A percentile compares a stretch with the other conserved stretches of the same genome.
Evolutionary conservation across 2,888 invertebrate genomes (phyloP).

Genomic region (Psylliodes chrysocephalus): DNA sequence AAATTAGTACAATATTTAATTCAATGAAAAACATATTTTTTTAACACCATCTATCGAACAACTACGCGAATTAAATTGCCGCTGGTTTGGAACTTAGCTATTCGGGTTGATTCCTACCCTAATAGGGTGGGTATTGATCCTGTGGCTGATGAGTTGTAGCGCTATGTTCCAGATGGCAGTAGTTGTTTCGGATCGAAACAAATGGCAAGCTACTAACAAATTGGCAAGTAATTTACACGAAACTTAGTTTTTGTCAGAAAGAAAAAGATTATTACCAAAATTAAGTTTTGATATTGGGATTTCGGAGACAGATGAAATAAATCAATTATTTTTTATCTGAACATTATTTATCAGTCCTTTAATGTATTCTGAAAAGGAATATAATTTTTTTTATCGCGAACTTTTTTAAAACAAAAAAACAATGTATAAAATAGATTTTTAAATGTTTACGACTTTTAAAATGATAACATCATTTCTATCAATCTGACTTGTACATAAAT

Average conservation of each 20-base stretch:
- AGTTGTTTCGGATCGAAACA: conserved; percentile 36
- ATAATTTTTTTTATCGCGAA: too few relatives aligned
- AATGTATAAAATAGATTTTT: too few relatives aligned
- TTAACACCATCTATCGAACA: conserved; percentile 35
- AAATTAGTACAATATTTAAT: conserved; percentile 26
- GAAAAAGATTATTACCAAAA: background rate
- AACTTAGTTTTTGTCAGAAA: conserved; percentile 24
- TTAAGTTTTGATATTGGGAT: background rate
- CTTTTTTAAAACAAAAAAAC: too few relatives aligned
- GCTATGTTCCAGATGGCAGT: conserved; percentile 38
- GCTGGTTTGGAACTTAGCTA: conserved; percentile 28
- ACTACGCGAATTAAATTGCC: conserved; percentile 30
- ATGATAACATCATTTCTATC: too few relatives aligned
- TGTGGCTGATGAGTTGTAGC: conserved; percentile 21
- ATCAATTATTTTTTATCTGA: too few relatives aligned
- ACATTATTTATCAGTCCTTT: too few relatives aligned
- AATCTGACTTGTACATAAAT: too few relatives aligned
- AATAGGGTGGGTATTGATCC: conserved; percentile 30
- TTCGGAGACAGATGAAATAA: too few relatives aligned
- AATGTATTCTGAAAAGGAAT: too few relatives aligned
- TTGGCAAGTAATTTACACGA: conserved; percentile 41
- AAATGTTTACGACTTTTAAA: too few relatives aligned
- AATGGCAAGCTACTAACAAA: conserved; percentile 37
- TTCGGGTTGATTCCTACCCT: conserved; percentile 11
- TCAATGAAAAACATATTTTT: conserved; percentile 13